These are phyloP conservation scores for Leptinotarsa defecta DNA, from an alignment of 1,140 invertebrate species.

Conservation along the genomic window DNA sequence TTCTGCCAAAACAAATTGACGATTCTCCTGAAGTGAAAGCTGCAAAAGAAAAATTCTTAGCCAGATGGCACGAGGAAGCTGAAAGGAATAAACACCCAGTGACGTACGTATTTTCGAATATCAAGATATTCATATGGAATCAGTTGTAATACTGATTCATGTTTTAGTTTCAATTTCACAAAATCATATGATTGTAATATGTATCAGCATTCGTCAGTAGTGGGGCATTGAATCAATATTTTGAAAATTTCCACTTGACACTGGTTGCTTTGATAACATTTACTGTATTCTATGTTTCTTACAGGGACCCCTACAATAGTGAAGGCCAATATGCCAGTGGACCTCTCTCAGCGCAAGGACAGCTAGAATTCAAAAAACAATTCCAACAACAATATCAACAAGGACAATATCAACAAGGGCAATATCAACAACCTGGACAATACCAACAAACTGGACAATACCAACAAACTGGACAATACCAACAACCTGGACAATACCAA, in stretches of 20 bases:
- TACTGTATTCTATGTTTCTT: not conserved
- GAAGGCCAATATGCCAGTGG: slow-evolving; percentile 42
- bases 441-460: slow-evolving; percentile 29
- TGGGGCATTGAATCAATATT: too few relatives aligned
- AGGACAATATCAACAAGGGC: not conserved
- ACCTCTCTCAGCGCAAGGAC: slow-evolving; percentile 40
- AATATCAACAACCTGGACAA: slow-evolving; percentile 15
- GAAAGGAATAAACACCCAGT: slow-evolving; percentile 55
- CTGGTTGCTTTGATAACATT: not conserved
- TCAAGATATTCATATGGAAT: too few relatives aligned
- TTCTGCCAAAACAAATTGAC: slow-evolving; percentile 62
- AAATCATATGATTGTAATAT: too few relatives aligned
- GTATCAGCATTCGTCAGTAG: too few relatives aligned
- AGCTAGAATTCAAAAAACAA: slow-evolving; percentile 33
- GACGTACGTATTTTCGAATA: slow-evolving; percentile 38
- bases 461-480: not conserved
- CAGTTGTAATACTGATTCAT: too few relatives aligned
- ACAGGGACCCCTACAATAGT: slow-evolving; percentile 43
- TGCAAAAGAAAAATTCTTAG: slow-evolving; percentile 66
- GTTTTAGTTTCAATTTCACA: too few relatives aligned
- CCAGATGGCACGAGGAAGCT: slow-evolving; percentile 66
- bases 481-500: slow-evolving; percentile 9
- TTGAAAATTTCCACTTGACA: not conserved
- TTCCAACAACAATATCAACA: slow-evolving; percentile 30
- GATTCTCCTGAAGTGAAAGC: slow-evolving; percentile 64